Base-by-base conservation (phyloP, 2,888 invertebrate species). In the Glyphotaelius pellucidus region DNA sequence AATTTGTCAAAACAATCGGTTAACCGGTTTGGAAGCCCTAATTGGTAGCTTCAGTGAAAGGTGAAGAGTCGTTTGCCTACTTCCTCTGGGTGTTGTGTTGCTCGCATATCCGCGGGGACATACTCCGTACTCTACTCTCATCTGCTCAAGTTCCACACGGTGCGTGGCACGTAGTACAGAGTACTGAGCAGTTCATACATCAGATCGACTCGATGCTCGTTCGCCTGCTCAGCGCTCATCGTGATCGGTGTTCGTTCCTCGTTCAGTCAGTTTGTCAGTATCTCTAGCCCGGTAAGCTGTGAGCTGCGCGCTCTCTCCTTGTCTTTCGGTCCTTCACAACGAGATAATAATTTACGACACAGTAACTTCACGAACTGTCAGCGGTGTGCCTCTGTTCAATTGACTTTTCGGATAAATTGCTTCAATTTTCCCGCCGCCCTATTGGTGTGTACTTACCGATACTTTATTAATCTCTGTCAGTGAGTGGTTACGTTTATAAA, bases 41-140 rank as follows among this genome's bases (percentile, higher is more conserved):
- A 86, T 38, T 86, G 86, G 86, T 42, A 25, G 42, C 86, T 14
- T 42, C 47, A 35, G 87, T 15, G 32, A 87, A 87, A 67, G 67
- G 87, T 87, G 87, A 87, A 87, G 67, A 87, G 87, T 5, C 67
- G 67, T 87, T 87, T 87, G 52, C 87, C 52, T 52, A 67, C 87
- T 87, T 87, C 87, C 87, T 87, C 87, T 38, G 67, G 30, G 52
- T 67, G 67, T 67, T 25, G 67, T 67, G 15, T 47, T 47, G 14
- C 9, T 7, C 67, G 87, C 3, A 52, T 47, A 30, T 87, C 87
- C 67, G 67, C 32, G 31, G 67, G 67, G 38, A 38, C 38, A 38
- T 85, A 38, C 38, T 32, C 85, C 14, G 85, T 30, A 52, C 87
- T 15, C 47, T 52, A 86, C 47, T 86, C 47, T 31, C 42, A 25